Base-by-base conservation (phyloP, 2,888 invertebrate species). In the Fragum whitleyi region DNA sequence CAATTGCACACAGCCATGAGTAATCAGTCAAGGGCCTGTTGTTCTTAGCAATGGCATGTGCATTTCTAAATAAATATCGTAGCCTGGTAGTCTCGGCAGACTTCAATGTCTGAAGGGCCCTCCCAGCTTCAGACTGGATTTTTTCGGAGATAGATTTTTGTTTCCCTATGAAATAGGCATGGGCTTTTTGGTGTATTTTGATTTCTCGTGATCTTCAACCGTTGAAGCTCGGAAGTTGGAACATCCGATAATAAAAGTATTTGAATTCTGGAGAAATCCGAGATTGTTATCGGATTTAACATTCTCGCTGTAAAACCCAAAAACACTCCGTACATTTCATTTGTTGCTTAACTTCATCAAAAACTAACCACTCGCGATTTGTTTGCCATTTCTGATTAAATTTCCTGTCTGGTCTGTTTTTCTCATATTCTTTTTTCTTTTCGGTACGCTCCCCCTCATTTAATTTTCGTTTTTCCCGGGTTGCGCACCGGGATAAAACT, bases 41-140 rank as follows among this genome's bases (percentile, higher is more conserved):
- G 9, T 61, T 23, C 6, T 61, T 61, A 14, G 61, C 61, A 61
- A 61, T 21, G 5, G 61, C 61, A 61, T 61, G 61, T 7, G 28
- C 61, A 61, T 61, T 61, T 26, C 28, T 61, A 29, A 61, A 61
- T 6, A 61, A 28, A 6, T 7, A 14, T 7, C 5, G 3, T 28
- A 61, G 7, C 21, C 61, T 61, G 5, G 16, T 5, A 7, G 26
- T 61, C 29, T 26, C 28, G 11, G 42, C 42, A 11, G 7, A 7
- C 16, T 42, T 42, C 16, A 42, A 16, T 7, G 42, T 16, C 7
- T 11, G 42, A 11, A 42, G 16, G 16, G 42, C 42, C 7, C 42
- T 7, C 42, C 42, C 42, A 42, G 42, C 7, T 16, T 42, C 11
- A 42, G 42, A 42, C 16, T 7, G 16, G 11, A 42, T 16, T 16